phyloP scores from a whole-genome alignment of 1,140 invertebrate genomes.

The Manduca sexta region DNA sequence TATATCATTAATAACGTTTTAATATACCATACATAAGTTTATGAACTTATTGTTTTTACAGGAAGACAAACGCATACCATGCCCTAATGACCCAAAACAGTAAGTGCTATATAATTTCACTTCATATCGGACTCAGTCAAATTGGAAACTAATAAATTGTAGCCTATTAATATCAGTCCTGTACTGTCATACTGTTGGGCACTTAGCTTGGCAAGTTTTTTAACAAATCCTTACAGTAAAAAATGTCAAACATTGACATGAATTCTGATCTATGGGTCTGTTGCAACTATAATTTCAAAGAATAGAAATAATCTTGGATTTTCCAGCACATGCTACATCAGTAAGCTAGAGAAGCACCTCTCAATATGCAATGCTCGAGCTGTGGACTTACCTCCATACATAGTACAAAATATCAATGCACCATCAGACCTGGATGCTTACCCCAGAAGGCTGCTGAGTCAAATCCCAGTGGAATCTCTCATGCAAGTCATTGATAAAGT shows the following conservation, averaged over 20 bases:
- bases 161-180: too few relatives aligned
- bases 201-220: too few relatives aligned
- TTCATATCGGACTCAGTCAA: too few relatives aligned
- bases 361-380: conserved; percentile 83
- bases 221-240: too few relatives aligned
- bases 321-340: conserved; percentile 81
- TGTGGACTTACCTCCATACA: conserved; percentile 73
- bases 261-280: too few relatives aligned
- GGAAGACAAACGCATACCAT: conserved; percentile 73
- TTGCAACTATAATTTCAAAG: too few relatives aligned
- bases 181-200: too few relatives aligned
- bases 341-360: conserved; percentile 81
- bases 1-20: neutral
- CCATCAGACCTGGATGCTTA: conserved; percentile 35
- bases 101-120: conserved; percentile 45
- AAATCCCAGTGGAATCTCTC: conserved; percentile 47
- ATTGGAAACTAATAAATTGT: too few relatives aligned
- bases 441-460: conserved; percentile 35
- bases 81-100: conserved; percentile 82
- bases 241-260: too few relatives aligned
- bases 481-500: conserved; percentile 49
- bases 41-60: conserved; percentile 16
- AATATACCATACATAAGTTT: too few relatives aligned
- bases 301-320: neutral
- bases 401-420: conserved; percentile 77